Evolutionary conservation across 2,888 invertebrate genomes (phyloP), one percentile per base, ranked within the genome.

Genomic region (Eurytoma adleriae): DNA sequence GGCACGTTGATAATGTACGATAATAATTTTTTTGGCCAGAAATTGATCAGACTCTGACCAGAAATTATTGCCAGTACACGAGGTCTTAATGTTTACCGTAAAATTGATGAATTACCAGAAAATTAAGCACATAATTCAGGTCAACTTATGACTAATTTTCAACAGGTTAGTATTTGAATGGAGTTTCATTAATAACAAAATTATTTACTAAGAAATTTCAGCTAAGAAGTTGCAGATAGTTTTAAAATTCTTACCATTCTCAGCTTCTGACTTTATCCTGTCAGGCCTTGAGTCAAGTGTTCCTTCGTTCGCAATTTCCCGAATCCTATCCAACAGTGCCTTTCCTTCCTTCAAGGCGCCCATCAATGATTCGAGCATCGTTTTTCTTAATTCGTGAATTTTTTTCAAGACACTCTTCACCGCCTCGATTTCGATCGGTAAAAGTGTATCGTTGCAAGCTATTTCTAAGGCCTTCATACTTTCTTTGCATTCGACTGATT

Each of bases 281-380:
- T 94, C 95, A 78, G 95, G 95, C 86, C 95, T 92, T 81, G 95
- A 95, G 89, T 96, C 96, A 85, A 95, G 92, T 80, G 95, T 94
- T 86, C 95, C 95, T 88, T 95, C 93, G 88, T 94, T 93, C 78
- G 94, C 94, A 84, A 96, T 92, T 89, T 96, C 95, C 86, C 94
- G 94, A 83, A 97, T 92, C 86, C 94, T 93, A 70, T 94, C 95
- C 86, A 97, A 92, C 83, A 97, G 91, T 74, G 93, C 92, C 88
- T 96, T 96, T 69, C 97, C 97, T 84, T 95, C 94, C 87, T 96
- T 95, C 69, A 97, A 91, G 2, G 96, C 95, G n/a, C 93, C 92
- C 94, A 96, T 96, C 2, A 96, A 93, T 7, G 94, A 92, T 84
- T 96, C 96, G 78, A 97, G 91, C 90, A 96, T 94, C 71, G 93